Conservation (phyloP, 2,888 invertebrate species). For the Kryphioiulus occultus region DNA sequence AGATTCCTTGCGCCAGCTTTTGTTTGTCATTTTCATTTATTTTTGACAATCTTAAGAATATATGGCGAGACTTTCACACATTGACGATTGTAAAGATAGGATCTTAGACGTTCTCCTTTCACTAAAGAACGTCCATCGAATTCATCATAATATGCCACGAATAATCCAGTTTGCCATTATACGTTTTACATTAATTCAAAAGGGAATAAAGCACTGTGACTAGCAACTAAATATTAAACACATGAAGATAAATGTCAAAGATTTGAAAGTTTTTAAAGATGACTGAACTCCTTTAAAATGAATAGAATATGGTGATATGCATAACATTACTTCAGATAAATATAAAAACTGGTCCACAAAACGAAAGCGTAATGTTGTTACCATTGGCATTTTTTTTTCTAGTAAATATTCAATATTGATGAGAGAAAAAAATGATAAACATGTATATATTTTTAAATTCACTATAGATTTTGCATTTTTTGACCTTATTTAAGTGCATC, state of each 20-base stretch:
- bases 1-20: background rate
- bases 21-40: slow-evolving; percentile 32
- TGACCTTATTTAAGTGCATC: no score
- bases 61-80: background rate
- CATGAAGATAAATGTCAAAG: background rate
- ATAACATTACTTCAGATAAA: no score
- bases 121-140: background rate
- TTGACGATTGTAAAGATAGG: background rate
- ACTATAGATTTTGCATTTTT: no score
- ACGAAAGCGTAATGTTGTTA: no score
- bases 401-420: no score
- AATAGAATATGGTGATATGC: no score
- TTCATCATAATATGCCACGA: background rate
- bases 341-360: no score
- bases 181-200: background rate
- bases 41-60: background rate
- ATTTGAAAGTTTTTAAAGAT: background rate
- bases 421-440: no score
- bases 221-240: background rate
- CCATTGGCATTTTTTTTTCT: no score
- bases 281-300: no score
- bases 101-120: background rate
- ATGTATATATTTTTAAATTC: no score
- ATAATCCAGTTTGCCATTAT: background rate
- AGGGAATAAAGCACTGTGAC: background rate